Evolutionary conservation across 2,797 vertebrate genomes (phyloP).

Genomic region (Myotis planiceps): DNA sequence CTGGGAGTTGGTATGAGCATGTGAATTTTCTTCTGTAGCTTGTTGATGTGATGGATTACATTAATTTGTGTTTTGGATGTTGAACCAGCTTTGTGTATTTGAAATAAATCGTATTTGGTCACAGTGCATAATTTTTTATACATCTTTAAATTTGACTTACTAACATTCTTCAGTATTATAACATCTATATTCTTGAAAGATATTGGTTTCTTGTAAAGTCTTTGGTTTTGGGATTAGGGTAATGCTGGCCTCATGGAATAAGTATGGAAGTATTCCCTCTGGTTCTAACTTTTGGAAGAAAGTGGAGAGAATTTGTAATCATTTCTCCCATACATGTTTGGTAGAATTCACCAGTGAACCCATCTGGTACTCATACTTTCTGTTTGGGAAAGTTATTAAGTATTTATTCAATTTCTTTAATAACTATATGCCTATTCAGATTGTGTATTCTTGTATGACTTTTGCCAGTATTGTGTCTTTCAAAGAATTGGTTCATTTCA

Average conservation of each 20-base stretch:
- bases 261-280: not conserved
- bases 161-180: not conserved
- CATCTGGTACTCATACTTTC: not conserved
- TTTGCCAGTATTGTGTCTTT: not conserved
- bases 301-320: not conserved
- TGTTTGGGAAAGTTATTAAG: not conserved
- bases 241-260: not conserved
- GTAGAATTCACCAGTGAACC: not conserved
- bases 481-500: not conserved
- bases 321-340: not conserved
- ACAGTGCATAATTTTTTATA: not conserved
- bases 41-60: not conserved
- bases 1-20: not conserved
- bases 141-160: not conserved
- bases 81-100: not conserved
- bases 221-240: not conserved
- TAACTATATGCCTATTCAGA: not conserved
- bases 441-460: not conserved
- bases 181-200: not conserved
- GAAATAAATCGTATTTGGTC: not conserved
- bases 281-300: not conserved
- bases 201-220: not conserved
- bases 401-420: not conserved
- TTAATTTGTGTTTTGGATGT: conserved; percentile 22
- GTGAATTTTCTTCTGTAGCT: conserved; percentile 15